Conservation (phyloP, 2,888 invertebrate species). For the Hetaerina titia region DNA sequence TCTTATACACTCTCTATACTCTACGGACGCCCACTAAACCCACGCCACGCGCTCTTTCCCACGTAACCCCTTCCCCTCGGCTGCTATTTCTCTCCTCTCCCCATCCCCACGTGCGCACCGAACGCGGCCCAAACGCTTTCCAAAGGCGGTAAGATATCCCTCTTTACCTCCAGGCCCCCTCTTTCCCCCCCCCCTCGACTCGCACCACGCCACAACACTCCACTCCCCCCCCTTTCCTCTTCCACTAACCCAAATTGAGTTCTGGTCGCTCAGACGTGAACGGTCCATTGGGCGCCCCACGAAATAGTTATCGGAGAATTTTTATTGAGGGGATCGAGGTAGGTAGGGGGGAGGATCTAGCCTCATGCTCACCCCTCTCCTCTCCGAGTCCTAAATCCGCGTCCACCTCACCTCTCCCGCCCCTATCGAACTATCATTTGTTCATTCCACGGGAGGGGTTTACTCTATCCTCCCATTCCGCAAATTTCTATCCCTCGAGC, state of each 20-base stretch:
- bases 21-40: constrained; percentile 10
- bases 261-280: constrained; percentile 47
- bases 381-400: no score
- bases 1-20: not conserved
- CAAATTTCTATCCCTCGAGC: not conserved
- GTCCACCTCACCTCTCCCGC: not conserved
- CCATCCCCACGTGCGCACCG: not conserved
- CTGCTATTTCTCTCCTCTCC: not conserved
- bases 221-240: not conserved
- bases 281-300: constrained; percentile 56
- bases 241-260: constrained; percentile 62
- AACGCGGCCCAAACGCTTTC: not conserved
- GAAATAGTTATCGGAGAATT: constrained; percentile 63
- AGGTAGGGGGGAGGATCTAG: not conserved
- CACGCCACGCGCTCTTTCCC: not conserved
- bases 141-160: not conserved
- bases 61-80: not conserved
- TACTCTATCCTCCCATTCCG: not conserved
- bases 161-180: not conserved
- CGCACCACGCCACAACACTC: no score
- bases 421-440: not conserved
- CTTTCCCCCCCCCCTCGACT: not conserved
- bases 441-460: not conserved
- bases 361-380: not conserved
- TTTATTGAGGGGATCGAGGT: not conserved